A percentile compares a stretch with the other conserved stretches of the same genome.
phyloP scores from a whole-genome alignment of 2,888 invertebrate genomes.

The Aphidius colemani region DNA sequence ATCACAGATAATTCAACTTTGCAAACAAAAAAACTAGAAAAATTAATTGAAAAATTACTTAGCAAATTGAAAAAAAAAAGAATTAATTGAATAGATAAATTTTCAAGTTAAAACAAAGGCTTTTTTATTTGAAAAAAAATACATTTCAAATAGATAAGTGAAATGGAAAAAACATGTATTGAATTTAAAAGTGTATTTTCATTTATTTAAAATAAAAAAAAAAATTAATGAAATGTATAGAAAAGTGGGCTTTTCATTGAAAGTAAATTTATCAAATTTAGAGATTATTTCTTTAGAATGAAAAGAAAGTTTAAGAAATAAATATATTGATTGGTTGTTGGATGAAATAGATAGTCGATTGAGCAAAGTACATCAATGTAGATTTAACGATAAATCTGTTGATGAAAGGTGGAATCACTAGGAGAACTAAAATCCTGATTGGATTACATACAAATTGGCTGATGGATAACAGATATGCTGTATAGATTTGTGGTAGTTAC shows the following conservation, averaged over 20 bases:
- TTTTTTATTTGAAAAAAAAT: background rate
- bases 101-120: background rate
- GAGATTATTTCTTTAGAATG: no score
- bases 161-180: no score
- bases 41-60: background rate
- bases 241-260: no score
- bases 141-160: no score
- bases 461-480: background rate
- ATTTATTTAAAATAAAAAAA: no score
- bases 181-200: no score
- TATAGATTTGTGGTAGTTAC: no score
- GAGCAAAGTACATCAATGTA: background rate
- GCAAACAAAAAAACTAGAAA: background rate
- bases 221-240: no score
- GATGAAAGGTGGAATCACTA: constrained; percentile 9
- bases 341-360: background rate
- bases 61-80: background rate
- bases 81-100: background rate
- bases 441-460: constrained; percentile 27
- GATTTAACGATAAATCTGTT: background rate
- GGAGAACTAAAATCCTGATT: constrained; percentile 23
- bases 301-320: no score
- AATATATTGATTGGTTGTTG: background rate
- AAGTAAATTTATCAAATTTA: no score
- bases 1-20: background rate